These are phyloP conservation scores for Crocodylus rhombifer DNA, from an alignment of 2,797 vertebrate genomes.

Conservation along the genomic window DNA sequence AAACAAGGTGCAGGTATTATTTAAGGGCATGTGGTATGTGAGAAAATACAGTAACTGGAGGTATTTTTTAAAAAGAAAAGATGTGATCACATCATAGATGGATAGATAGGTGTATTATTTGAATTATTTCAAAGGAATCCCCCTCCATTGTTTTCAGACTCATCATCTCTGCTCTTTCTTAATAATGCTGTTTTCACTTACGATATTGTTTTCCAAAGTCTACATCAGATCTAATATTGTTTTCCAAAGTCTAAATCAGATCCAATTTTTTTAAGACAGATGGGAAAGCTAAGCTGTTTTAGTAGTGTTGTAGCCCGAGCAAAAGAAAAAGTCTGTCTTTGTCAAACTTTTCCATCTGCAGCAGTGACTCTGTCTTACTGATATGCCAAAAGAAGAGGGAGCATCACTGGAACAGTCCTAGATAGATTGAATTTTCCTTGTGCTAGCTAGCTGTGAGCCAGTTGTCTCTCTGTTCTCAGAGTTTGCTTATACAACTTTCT, in stretches of 20 bases:
- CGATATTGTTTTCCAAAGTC: background rate
- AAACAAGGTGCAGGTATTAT: too few species aligned
- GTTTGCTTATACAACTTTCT: background rate
- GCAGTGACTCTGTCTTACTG: background rate
- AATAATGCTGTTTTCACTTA: background rate
- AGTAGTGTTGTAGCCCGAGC: background rate
- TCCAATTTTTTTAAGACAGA: background rate
- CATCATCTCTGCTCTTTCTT: background rate
- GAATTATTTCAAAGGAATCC: background rate
- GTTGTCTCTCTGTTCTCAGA: background rate
- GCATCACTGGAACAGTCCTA: background rate
- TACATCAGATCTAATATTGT: background rate
- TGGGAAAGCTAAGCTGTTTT: background rate
- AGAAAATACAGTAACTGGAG: too few species aligned
- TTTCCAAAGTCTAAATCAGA: background rate
- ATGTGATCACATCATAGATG: too few species aligned
- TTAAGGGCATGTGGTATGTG: too few species aligned
- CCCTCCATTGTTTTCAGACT: background rate
- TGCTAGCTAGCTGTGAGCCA: background rate
- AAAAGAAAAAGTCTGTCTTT: background rate
- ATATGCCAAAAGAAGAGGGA: background rate
- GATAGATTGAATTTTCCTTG: background rate
- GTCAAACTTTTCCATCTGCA: background rate
- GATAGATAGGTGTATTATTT: too few species aligned
- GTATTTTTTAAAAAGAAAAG: too few species aligned